Percentiles rank a stretch among this genome's conserved stretches.
phyloP scores from a whole-genome alignment of 1,140 invertebrate genomes.

The Pseudomyrmex concolor region DNA sequence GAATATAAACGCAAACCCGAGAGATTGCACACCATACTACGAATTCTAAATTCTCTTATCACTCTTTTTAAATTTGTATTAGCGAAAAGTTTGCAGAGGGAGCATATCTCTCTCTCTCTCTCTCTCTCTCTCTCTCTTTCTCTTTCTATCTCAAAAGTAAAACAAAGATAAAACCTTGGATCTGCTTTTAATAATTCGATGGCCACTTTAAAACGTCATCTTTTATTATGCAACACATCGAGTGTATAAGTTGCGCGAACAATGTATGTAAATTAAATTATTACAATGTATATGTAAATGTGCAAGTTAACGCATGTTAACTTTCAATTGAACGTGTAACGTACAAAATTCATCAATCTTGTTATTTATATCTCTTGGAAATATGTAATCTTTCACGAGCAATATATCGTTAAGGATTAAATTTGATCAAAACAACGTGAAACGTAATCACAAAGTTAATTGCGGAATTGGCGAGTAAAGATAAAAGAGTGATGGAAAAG shows the following conservation, averaged over 20 bases:
- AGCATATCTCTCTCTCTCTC: not conserved
- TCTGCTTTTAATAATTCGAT: not conserved
- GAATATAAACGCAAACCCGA: not conserved
- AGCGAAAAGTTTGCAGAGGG: not conserved
- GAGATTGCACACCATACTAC: not conserved
- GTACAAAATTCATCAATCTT: not conserved
- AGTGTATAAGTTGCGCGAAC: no score
- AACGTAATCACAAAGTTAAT: slow-evolving; percentile 4
- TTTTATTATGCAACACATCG: not conserved
- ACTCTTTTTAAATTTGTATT: not conserved
- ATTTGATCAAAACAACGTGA: not conserved
- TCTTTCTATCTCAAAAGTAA: not conserved
- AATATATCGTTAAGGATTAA: not conserved
- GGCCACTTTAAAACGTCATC: not conserved
- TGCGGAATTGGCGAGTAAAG: not conserved
- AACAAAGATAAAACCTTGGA: not conserved
- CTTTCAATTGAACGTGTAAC: no score
- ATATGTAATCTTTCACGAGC: slow-evolving; percentile 10
- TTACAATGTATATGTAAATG: no score
- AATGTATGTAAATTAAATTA: no score
- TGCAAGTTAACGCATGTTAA: no score
- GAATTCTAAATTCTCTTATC: not conserved
- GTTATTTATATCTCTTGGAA: not conserved
- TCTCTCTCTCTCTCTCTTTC: no score
- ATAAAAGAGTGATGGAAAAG: not conserved